Evolutionary conservation across 2,888 invertebrate species (phyloP).

Genomic region (Drosophila testacea): DNA sequence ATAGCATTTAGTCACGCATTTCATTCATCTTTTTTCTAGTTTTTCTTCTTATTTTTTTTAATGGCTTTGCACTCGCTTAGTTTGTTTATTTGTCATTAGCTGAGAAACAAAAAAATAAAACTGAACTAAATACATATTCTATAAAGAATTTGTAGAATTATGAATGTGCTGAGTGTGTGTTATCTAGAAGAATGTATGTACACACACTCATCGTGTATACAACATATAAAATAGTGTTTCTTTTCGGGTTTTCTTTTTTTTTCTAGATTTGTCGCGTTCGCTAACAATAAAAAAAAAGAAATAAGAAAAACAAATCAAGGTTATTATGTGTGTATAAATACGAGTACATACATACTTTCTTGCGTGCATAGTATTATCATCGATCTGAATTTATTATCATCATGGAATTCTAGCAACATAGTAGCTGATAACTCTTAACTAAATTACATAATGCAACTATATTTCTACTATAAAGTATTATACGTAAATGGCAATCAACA

Average conservation of each 20-base stretch:
- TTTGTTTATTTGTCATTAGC: conserved; percentile 44
- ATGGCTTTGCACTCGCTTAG: conserved; percentile 49
- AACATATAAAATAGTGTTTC: conserved; percentile 33
- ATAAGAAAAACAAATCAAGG: conserved; percentile 53
- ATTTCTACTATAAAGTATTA: neutral
- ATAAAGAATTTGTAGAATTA: conserved; percentile 18
- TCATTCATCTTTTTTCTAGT: conserved; percentile 48
- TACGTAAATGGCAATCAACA: conserved; percentile 17
- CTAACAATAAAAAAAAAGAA: conserved; percentile 17
- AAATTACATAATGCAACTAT: conserved; percentile 30
- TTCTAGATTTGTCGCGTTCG: conserved; percentile 26
- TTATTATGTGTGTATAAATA: conserved; percentile 34
- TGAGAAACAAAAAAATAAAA: conserved; percentile 15
- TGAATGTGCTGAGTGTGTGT: conserved; percentile 19
- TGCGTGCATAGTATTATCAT: conserved; percentile 28
- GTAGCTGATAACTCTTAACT: conserved; percentile 5
- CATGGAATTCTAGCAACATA: conserved; percentile 3
- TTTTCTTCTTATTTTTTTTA: conserved; percentile 26
- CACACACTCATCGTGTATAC: neutral
- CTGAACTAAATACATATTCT: conserved; percentile 23
- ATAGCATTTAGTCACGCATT: conserved; percentile 15
- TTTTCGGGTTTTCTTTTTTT: conserved; percentile 19
- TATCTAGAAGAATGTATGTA: conserved; percentile 21
- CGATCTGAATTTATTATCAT: conserved; percentile 23
- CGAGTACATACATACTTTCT: conserved; percentile 16